Evolutionary conservation across 1,140 invertebrate species (phyloP), one percentile per base, ranked within the genome.

Genomic region (Spodoptera frugiperda): DNA sequence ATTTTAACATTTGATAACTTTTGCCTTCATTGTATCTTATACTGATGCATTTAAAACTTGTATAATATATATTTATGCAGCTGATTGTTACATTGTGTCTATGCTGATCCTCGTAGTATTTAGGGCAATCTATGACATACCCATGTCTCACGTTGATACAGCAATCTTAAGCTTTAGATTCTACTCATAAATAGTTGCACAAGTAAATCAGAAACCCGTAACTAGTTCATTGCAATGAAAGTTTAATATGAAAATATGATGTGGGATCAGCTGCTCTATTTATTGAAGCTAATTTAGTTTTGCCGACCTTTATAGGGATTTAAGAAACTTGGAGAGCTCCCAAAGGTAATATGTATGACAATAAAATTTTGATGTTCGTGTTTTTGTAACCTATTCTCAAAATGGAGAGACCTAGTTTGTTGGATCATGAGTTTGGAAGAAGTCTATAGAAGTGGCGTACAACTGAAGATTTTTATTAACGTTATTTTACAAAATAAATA

Each of bases 291-390:
- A 59, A 73, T 57, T 44, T 46, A 48, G 54, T 49, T 65, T 65
- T 73, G 33, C 53, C 53, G 70, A 73, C 70, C 70, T 73, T 73
- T 73, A 59, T n/a, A 25, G 54, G 68, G 70, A 73, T 59, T 73
- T 48, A 46, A 39, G 14, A 59, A 48, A 14, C 55, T 59, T 73
- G 70, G 70, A 59, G 12, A 9, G 12, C 33, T 21, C 55, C 70
- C 70, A 73, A 55, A 57, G 30, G 25, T 39, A 61, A 21, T 65
- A 21, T 10, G 61, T 14, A 25, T 73, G 33, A 73, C 55, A 59
- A 48, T 73, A 73, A 48, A 71, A 73, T 73, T 73, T 59, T 48
- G n/a, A 48, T 73, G 15, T 59, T 30, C 55, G 10, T 73, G 70
- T 59, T 59, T 59, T 48, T 59, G 54, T 21, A 48, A 73, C 70